Evolutionary conservation across 2,888 invertebrate species (phyloP).

Genomic region (Erpobdella octoculata): DNA sequence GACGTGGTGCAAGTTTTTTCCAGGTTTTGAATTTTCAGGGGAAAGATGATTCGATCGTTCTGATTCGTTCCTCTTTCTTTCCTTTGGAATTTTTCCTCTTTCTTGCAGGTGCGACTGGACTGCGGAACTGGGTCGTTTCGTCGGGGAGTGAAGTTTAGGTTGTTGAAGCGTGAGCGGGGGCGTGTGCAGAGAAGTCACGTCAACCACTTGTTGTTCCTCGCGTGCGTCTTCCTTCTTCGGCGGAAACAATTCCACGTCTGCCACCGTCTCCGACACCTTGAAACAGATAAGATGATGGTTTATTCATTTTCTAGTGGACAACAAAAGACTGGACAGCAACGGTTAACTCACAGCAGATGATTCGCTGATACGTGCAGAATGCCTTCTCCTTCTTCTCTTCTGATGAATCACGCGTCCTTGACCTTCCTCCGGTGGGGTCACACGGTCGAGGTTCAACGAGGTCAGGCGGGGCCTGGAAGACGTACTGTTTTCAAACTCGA

Average conservation of each 20-base stretch:
- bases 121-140: not conserved
- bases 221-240: no score
- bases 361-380: not conserved
- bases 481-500: slow-evolving; percentile 16
- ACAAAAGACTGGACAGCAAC: not conserved
- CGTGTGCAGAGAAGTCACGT: not conserved
- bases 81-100: not conserved
- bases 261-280: not conserved
- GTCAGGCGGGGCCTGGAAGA: no score
- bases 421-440: no score
- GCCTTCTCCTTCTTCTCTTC: not conserved
- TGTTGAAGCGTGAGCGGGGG: not conserved
- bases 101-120: no score
- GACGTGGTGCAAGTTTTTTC: not conserved
- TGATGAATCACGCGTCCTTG: no score
- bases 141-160: not conserved
- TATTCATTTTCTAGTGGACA: not conserved
- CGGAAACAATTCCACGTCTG: not conserved
- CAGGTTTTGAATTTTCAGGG: not conserved
- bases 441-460: no score
- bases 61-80: not conserved
- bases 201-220: not conserved
- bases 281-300: not conserved
- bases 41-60: no score
- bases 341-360: not conserved